phyloP scores from a whole-genome alignment of 1,140 invertebrate genomes.

The Delia radicum region DNA sequence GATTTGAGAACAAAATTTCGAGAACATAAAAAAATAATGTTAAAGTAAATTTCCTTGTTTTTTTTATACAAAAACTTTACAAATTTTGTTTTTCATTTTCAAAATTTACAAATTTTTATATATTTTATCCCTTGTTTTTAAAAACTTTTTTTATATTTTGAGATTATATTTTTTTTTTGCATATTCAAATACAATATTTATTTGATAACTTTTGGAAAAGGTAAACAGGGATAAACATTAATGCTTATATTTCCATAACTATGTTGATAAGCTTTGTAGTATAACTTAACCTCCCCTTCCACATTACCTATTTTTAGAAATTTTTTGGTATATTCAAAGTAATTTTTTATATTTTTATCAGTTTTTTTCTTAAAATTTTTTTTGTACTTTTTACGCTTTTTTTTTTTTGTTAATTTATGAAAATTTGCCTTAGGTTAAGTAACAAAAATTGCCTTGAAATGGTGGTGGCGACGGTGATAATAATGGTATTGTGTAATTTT shows the following conservation, averaged over 20 bases:
- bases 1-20: no score
- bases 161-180: not conserved
- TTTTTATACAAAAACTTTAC: no score
- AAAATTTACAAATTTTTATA: no score
- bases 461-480: not conserved
- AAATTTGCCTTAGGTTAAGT: not conserved
- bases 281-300: not conserved
- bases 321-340: not conserved
- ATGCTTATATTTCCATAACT: not conserved
- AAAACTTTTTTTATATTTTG: no score
- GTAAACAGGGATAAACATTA: not conserved
- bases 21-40: no score
- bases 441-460: not conserved
- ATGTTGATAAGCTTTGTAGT: not conserved
- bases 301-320: not conserved
- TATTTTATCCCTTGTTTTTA: no score
- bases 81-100: no score
- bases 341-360: not conserved
- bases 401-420: not conserved
- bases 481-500: slow-evolving; percentile 2
- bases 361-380: not conserved
- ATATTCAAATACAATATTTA: not conserved
- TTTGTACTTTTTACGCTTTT: not conserved
- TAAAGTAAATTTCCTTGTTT: no score
- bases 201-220: not conserved